Evolutionary conservation across 2,888 invertebrate genomes (phyloP).

Genomic region (Troides helena): DNA sequence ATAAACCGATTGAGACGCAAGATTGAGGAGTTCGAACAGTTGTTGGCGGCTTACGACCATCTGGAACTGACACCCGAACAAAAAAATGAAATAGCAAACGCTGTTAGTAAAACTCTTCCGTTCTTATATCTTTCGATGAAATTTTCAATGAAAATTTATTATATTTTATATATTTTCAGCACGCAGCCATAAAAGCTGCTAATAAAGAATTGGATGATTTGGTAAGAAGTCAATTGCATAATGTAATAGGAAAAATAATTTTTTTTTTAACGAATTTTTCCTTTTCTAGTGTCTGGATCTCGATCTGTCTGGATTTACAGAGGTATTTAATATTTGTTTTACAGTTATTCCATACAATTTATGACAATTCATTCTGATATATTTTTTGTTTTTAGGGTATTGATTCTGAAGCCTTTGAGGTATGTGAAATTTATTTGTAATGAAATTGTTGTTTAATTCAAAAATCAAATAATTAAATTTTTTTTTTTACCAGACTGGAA

Average conservation of each 20-base stretch:
- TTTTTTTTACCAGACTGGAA: constrained; percentile 49
- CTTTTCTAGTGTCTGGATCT: constrained; percentile 65
- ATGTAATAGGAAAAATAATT: background rate
- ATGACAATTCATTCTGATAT: background rate
- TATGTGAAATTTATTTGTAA: constrained; percentile 34
- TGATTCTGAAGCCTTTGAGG: constrained; percentile 69
- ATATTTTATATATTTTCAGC: constrained; percentile 51
- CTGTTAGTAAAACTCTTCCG: constrained; percentile 50
- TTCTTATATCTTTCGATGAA: background rate
- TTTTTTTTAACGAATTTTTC: constrained; percentile 12
- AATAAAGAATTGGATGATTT: constrained; percentile 68
- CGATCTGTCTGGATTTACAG: constrained; percentile 66
- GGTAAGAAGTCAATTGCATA: constrained; percentile 43
- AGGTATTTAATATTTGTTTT: constrained; percentile 47
- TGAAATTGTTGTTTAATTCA: background rate
- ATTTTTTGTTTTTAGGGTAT: constrained; percentile 54
- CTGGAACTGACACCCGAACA: constrained; percentile 68
- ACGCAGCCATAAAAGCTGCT: constrained; percentile 66
- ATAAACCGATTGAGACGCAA: constrained; percentile 69
- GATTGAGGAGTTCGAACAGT: constrained; percentile 70
- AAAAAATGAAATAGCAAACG: constrained; percentile 67
- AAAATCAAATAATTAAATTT: background rate
- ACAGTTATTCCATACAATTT: background rate
- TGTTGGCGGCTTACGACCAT: constrained; percentile 66
- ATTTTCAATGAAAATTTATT: background rate